Evolutionary conservation across 2,888 invertebrate genomes (phyloP).

Genomic region (Ormyrus rosae): DNA sequence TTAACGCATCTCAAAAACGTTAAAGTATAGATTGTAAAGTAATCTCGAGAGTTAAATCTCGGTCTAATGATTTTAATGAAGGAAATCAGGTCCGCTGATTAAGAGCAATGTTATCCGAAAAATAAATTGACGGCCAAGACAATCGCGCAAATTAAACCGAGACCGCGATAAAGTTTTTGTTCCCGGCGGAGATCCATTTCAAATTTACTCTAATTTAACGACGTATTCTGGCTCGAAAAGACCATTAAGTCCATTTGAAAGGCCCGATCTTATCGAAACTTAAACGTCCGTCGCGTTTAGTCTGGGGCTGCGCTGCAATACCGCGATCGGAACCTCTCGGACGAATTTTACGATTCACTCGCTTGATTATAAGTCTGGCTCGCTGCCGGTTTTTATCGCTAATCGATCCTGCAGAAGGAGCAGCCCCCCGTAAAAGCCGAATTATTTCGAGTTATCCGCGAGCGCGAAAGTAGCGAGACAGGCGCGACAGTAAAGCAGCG

Average conservation of each 20-base stretch:
- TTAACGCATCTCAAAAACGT: too few species aligned
- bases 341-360: constrained; percentile 46
- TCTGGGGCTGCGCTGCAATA: not conserved
- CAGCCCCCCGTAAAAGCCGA: not conserved
- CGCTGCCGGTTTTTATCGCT: constrained; percentile 38
- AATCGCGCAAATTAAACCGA: too few species aligned
- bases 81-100: too few species aligned
- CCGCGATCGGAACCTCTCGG: not conserved
- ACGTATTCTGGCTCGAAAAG: not conserved
- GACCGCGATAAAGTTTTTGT: too few species aligned
- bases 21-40: too few species aligned
- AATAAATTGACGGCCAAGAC: too few species aligned
- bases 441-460: too few species aligned
- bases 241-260: constrained; percentile 35
- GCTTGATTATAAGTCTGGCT: constrained; percentile 39
- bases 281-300: not conserved
- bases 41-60: too few species aligned
- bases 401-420: constrained; percentile 39
- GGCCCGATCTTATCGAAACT: constrained; percentile 17
- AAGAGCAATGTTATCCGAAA: too few species aligned
- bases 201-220: constrained; percentile 25
- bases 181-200: too few species aligned
- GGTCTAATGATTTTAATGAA: too few species aligned
- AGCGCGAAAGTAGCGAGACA: not conserved
- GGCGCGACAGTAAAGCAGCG: not conserved